Evolutionary conservation across 2,888 invertebrate genomes (phyloP).

Genomic region (Epinotia bilunana): DNA sequence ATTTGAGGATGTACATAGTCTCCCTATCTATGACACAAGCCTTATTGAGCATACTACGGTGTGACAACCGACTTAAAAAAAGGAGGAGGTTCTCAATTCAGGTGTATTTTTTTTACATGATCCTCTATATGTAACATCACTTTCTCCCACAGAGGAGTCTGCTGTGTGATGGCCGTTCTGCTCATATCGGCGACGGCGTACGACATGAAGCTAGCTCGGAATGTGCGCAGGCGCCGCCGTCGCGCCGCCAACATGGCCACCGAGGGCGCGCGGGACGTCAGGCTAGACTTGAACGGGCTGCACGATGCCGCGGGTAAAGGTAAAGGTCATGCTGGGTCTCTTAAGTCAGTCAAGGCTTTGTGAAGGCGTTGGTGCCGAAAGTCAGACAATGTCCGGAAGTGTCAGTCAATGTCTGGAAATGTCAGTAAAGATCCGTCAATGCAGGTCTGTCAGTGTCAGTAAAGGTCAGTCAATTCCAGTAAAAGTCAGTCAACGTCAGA

Average conservation of each 20-base stretch:
- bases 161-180: constrained; percentile 71
- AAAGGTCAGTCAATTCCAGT: no score
- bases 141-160: constrained; percentile 64
- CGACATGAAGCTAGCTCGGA: constrained; percentile 84
- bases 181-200: constrained; percentile 88
- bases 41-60: no score
- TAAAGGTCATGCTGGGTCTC: constrained; percentile 55
- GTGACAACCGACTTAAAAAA: no score
- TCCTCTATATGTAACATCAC: no score
- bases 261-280: constrained; percentile 70
- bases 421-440: not conserved
- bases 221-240: constrained; percentile 67
- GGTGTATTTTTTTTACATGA: not conserved
- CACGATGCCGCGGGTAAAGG: constrained; percentile 65
- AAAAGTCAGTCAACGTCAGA: no score
- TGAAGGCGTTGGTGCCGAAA: no score
- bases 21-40: no score
- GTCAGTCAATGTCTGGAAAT: not conserved
- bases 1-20: no score
- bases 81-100: no score
- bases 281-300: constrained; percentile 78
- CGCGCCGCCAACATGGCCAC: constrained; percentile 69
- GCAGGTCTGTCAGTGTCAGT: not conserved
- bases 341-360: no score
- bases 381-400: constrained; percentile 39